A percentile compares a stretch with the other conserved stretches of the same genome.
Conservation (phyloP, 2,113 vertebrate species). For the Python bivittatus region DNA sequence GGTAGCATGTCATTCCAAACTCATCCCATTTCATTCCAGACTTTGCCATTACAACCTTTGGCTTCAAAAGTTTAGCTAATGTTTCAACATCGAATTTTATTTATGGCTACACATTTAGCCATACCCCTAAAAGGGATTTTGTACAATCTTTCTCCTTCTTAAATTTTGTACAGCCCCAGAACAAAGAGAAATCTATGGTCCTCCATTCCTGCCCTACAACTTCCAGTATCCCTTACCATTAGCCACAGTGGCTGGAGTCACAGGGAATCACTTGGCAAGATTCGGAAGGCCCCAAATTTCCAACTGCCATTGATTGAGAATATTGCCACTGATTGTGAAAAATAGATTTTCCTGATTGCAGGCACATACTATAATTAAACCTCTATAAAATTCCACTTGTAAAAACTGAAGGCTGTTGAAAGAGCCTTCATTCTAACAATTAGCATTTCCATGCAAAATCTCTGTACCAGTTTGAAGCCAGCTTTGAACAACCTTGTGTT, state of each 20-base stretch:
- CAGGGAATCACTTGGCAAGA: neutral
- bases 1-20: neutral
- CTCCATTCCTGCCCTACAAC: neutral
- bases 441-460: neutral
- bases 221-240: neutral
- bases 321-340: neutral
- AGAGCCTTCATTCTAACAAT: neutral
- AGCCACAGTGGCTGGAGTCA: neutral
- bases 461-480: neutral
- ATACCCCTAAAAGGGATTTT: neutral
- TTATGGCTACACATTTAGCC: neutral
- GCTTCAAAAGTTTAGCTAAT: neutral
- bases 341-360: neutral
- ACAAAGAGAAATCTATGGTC: neutral
- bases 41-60: neutral
- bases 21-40: neutral
- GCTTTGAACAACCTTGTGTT: neutral
- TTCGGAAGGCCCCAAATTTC: neutral
- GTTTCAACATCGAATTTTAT: neutral
- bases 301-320: neutral
- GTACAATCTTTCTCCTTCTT: no score
- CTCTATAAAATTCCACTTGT: neutral
- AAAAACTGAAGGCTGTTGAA: neutral
- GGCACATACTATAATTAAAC: neutral
- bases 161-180: neutral